Conservation (phyloP, 2,797 vertebrate genomes). For the Crenuchus spilurus region DNA sequence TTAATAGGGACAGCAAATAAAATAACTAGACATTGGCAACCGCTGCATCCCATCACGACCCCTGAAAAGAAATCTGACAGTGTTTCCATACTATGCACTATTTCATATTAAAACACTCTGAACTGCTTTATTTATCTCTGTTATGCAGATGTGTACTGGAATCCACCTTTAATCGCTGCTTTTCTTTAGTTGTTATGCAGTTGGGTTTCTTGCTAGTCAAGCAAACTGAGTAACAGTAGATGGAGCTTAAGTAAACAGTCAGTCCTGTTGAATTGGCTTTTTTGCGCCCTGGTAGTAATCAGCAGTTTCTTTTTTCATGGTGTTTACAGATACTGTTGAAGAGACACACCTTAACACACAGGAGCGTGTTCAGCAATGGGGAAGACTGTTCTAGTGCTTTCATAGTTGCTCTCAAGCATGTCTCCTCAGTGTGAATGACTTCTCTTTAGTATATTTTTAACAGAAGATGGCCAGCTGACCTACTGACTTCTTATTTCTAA, state of each 20-base stretch:
- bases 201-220: too few relatives aligned
- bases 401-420: constrained; percentile 19
- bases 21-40: too few relatives aligned
- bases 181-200: not conserved
- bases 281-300: not conserved
- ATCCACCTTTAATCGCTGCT: not conserved
- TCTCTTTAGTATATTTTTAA: not conserved
- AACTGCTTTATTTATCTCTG: too few relatives aligned
- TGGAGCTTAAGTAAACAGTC: constrained; percentile 23
- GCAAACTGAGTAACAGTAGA: not conserved
- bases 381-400: constrained; percentile 46
- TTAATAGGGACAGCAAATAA: too few relatives aligned
- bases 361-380: constrained; percentile 42
- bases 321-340: constrained; percentile 45
- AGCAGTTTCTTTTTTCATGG: constrained; percentile 9
- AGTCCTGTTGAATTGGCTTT: not conserved
- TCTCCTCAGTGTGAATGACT: constrained; percentile 6
- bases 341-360: constrained; percentile 52
- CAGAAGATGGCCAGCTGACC: not conserved
- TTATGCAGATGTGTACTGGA: too few relatives aligned
- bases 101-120: too few relatives aligned
- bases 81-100: too few relatives aligned
- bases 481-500: not conserved
- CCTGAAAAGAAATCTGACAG: too few relatives aligned
- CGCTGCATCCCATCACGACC: too few relatives aligned